Evolutionary conservation across 2,888 invertebrate genomes (phyloP), one percentile per base, ranked within the genome.

Genomic region (Dexiosoma caninum): DNA sequence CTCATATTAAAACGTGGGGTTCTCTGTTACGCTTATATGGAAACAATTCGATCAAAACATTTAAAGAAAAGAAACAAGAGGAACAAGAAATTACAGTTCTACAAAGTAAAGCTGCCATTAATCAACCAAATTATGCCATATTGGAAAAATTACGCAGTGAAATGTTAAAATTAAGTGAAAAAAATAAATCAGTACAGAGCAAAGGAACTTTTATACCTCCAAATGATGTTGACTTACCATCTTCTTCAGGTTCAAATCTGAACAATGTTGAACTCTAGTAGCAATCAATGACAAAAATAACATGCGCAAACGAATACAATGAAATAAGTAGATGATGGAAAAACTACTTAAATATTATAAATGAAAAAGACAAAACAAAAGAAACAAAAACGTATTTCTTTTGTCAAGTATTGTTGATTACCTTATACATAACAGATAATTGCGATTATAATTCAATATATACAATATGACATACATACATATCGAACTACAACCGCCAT

Each of bases 1-100:
- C 99, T 0, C 97, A 98, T 88, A 95, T 99, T 66, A 94, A 93
- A 27, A 97, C 95, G 1, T 98, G 98, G 97, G 98, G 98, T 67
- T 97, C 98, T 0, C 92, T 99, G 51, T 91, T 99, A 9, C 93
- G 98, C 0, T 92, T 99, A 35, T 99, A 99, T 90, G 98, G 97
- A 66, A 97, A 96, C 85, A 94, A 95, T 42, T 97, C 97, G 4
- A 95, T 96, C 16, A 97, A 97, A 89, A 95, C 95, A 78, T 95
- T 96, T 87, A 96, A 97, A 87, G 97, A 97, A 89, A 96, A 96
- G 91, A 97, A 97, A 90, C 92, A 95, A 84, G 95, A 97, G 86
- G 97, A 97, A 85, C 97, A 97, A 88, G 96, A 97, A 91, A 97
- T 97, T 71, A 97, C 97, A 0, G 92, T 96, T 37, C 91, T 97